Conservation (phyloP, 2,888 invertebrate genomes). For the Troides oblongomaculatus region DNA sequence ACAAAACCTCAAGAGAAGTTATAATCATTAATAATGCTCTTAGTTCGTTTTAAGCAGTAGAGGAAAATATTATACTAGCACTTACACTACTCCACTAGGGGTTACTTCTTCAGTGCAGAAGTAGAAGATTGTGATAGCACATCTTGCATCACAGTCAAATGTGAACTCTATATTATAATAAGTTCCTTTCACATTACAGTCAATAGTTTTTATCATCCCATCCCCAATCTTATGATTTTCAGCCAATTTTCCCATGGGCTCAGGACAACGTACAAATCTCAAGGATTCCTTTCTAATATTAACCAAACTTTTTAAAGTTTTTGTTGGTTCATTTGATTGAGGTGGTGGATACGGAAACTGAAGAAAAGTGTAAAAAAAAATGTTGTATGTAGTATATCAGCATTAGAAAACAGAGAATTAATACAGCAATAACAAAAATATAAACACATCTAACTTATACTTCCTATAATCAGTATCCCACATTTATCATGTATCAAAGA, state of each 20-base stretch:
- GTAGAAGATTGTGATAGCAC: constrained; percentile 96
- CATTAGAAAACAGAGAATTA: no score
- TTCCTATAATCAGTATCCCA: no score
- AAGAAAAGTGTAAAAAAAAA: constrained; percentile 33
- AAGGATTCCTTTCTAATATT: constrained; percentile 98
- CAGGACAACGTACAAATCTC: constrained; percentile 89
- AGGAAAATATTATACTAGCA: constrained; percentile 38
- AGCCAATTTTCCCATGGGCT: constrained; percentile 81
- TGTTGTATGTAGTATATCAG: no score
- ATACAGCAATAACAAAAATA: no score
- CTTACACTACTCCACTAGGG: constrained; percentile 90
- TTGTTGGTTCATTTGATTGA: constrained; percentile 97
- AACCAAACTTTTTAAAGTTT: constrained; percentile 96
- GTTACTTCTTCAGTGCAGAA: constrained; percentile 96
- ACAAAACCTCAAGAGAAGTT: no score
- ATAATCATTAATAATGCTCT: no score
- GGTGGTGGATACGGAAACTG: constrained; percentile 98
- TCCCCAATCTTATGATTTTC: constrained; percentile 76
- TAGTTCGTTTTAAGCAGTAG: no score
- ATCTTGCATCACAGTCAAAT: constrained; percentile 97
- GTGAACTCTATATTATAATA: constrained; percentile 97
- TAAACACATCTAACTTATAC: no score
- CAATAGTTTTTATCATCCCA: constrained; percentile 76
- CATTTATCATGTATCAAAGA: no score
- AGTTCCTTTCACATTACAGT: constrained; percentile 82